Base-by-base conservation (phyloP, 2,888 invertebrate species). In the Drosophila putrida region DNA sequence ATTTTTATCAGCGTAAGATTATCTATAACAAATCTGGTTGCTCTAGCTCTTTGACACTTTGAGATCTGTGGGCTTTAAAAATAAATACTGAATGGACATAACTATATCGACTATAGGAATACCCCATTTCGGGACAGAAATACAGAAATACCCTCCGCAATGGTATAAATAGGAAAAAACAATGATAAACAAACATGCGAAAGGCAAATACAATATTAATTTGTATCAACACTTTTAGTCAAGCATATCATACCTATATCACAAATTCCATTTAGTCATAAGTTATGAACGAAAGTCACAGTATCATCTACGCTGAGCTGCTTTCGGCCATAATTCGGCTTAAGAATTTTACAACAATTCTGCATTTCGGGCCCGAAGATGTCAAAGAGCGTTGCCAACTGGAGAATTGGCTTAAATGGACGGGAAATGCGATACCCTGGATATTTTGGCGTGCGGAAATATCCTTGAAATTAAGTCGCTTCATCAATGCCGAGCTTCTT, bases 281-380 rank as follows among this genome's bases (percentile, higher is more conserved):
- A 44, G 36, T 10, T 28, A 75, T 78, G 75, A 68, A 71, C 57
- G 49, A 39, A 6, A 75, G 46, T 13, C 39, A 54, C 6, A 20
- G 20, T 20, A 20, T 39, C 31, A 54, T 63, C 46, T 66, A 77
- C 46, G 53, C 62, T 6, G 55, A 70, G 9, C 54, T 77, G 0
- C 27, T 71, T 20, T 55, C 66, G n/a, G 28, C 35, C n/a, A 13
- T 78, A 15, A 9, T 69, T 4, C 57, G 39, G 5, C 35, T 47
- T 6, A 35, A 66, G 38, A 66, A 39, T 51, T 64, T 80, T 6
- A 64, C 43, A 8, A 74, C 65, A 8, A 54, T 82, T 5, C 65
- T 82, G 4, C 80, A 80, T 5, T 88, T 70, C 6, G 57, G 54
- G 8, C 83, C 88, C 1, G 64, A 50, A n/a, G 6, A 57, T 8